Base-by-base conservation (phyloP, 92 coral and sea anemone species). In the Epizoanthus illoricatus region DNA sequence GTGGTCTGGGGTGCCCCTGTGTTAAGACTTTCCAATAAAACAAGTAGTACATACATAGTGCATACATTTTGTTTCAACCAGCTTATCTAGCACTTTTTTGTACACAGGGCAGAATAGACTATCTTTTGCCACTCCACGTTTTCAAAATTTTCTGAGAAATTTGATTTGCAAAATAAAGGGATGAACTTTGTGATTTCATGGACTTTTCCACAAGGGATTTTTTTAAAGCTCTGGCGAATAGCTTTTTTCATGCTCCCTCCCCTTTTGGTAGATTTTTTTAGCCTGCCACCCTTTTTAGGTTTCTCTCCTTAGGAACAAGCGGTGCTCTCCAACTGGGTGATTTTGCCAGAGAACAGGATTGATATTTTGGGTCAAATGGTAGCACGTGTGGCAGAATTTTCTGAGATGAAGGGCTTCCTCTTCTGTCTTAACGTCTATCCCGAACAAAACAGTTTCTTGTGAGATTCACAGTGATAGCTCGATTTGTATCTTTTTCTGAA, bases 191-290 rank as follows among this genome's bases (percentile, higher is more conserved):
- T 58, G 28, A 74, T 74, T 74, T 74, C 47, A 13, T 45, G 24
- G 4, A 28, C 12, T 33, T 57, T 74, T 74, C 20, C 19, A 33
- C 79, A 0, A 74, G 67, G 0, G n/a, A 5, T 7, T 33, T 74
- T 74, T 24, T 39, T 74, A n/a, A 74, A 74, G 55, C 80, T 57
- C 17, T 74, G 65, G 5, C 80, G 80, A 74, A 3, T 57, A 8
- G 80, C 66, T 17, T 56, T 74, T 28, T 74, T 57, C 36, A 74
- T 15, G 49, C 65, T 55, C 45, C 80, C 65, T 73, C 80, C 79
- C 41, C 54, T 17, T 40, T 74, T 28, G 5, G 45, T 4, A 43
- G 9, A 13, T 28, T 74, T 74, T 40, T 24, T 24, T 23, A 2
- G 28, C 28, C 65, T 74, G 23, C 80, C 80, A 36, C 80, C 67